A percentile compares a stretch with the other conserved stretches of the same genome.
Evolutionary conservation across 1,140 invertebrate genomes (phyloP).

Genomic region (Eriocheir sinensis): DNA sequence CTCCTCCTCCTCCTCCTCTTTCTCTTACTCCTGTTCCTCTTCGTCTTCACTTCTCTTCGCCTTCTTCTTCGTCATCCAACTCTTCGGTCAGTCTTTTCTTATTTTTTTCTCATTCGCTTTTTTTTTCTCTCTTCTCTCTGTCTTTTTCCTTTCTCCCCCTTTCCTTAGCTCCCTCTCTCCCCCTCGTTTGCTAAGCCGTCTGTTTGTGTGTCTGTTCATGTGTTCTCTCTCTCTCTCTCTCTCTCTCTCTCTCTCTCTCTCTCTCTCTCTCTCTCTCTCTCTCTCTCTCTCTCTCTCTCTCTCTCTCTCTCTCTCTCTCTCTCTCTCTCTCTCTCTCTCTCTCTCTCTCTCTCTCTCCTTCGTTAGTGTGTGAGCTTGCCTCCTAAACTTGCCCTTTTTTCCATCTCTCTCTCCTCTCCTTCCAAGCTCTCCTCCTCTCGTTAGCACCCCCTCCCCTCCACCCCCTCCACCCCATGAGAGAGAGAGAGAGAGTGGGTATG

Average conservation of each 20-base stretch:
- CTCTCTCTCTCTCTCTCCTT: conserved; percentile 12
- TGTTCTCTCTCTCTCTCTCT: conserved; percentile 31
- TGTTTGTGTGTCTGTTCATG: no score
- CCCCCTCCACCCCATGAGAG: background rate
- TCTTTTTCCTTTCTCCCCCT: background rate
- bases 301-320: conserved; percentile 31
- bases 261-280: background rate
- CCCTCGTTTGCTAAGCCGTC: background rate
- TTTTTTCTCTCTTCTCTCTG: no score
- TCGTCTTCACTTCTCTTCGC: background rate
- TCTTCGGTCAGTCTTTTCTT: background rate
- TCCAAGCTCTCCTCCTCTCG: conserved; percentile 32
- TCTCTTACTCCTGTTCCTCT: background rate
- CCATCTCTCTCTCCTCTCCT: conserved; percentile 24
- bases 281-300: conserved; percentile 55
- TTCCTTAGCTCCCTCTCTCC: background rate
- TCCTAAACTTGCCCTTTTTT: conserved; percentile 3
- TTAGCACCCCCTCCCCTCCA: background rate
- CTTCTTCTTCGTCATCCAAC: background rate
- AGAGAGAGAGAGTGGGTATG: conserved; percentile 20
- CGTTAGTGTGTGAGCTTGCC: background rate
- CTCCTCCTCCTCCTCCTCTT: background rate
- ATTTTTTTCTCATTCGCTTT: background rate
- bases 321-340: conserved; percentile 29
- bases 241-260: background rate